Evolutionary conservation across 2,113 vertebrate genomes (phyloP).

Genomic region (Acrocephalus kingi): DNA sequence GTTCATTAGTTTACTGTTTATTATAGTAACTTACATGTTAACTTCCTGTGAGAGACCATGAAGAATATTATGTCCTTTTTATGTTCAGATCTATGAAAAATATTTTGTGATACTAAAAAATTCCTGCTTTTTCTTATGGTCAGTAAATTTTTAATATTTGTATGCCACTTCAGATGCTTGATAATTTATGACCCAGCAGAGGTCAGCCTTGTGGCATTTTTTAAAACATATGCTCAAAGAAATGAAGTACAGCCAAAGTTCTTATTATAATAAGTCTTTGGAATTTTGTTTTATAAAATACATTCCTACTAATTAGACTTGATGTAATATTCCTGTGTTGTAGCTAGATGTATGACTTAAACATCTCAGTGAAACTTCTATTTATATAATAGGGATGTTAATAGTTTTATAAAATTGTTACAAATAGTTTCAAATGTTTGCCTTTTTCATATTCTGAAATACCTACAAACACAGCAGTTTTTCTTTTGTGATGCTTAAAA

Average conservation of each 20-base stretch:
- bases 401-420: background rate
- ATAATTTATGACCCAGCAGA: conserved; percentile 57
- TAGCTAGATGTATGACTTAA: background rate
- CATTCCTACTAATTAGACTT: background rate
- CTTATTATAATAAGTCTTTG: background rate
- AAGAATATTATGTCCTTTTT: background rate
- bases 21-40: background rate
- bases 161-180: background rate
- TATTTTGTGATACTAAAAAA: background rate
- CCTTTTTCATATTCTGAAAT: background rate
- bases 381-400: background rate
- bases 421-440: background rate
- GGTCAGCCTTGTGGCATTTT: conserved; percentile 52
- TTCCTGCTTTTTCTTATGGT: background rate
- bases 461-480: background rate
- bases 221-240: background rate
- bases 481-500: background rate
- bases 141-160: background rate
- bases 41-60: background rate
- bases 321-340: background rate
- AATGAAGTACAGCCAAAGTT: background rate
- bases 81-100: background rate
- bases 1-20: background rate
- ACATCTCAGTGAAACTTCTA: background rate
- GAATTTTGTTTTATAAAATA: background rate